Conservation (phyloP, 2,797 vertebrate genomes). For the Leucoraja ocellata region DNA sequence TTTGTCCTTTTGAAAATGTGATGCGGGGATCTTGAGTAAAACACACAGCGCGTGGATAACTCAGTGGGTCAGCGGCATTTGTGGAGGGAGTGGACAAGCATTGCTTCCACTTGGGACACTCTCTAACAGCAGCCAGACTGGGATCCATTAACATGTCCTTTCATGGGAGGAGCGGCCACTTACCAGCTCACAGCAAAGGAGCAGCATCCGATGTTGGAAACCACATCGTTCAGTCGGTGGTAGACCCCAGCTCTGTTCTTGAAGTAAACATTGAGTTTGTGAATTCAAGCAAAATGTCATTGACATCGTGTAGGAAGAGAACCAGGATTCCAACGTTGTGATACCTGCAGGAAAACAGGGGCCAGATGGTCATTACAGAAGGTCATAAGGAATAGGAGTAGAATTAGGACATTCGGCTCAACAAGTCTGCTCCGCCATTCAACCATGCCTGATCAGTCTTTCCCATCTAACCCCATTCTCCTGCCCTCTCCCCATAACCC, state of each 20-base stretch:
- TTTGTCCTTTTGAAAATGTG: no score
- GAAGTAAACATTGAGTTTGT: slow-evolving; percentile 91
- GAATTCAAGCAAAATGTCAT: slow-evolving; percentile 86
- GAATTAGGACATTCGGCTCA: no score
- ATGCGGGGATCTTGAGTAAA: no score
- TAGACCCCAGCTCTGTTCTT: slow-evolving; percentile 73
- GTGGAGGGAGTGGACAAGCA: no score
- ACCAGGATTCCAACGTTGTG: slow-evolving; percentile 89
- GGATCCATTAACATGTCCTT: no score
- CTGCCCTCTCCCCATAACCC: no score
- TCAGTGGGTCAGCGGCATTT: no score
- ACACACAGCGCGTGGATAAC: no score
- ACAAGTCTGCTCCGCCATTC: no score
- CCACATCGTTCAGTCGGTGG: slow-evolving; percentile 68
- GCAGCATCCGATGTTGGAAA: slow-evolving; percentile 76
- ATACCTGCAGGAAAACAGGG: slow-evolving; percentile 61
- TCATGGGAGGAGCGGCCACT: neutral
- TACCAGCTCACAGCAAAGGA: slow-evolving; percentile 86
- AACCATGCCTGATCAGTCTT: no score
- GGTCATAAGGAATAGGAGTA: no score
- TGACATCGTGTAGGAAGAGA: slow-evolving; percentile 87
- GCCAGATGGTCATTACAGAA: neutral
- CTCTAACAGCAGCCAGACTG: neutral
- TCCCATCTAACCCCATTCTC: no score
- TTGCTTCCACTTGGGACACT: neutral